These are phyloP conservation scores for Myotis brandtii DNA, from an alignment of 2,113 vertebrate species.

Conservation along the genomic window DNA sequence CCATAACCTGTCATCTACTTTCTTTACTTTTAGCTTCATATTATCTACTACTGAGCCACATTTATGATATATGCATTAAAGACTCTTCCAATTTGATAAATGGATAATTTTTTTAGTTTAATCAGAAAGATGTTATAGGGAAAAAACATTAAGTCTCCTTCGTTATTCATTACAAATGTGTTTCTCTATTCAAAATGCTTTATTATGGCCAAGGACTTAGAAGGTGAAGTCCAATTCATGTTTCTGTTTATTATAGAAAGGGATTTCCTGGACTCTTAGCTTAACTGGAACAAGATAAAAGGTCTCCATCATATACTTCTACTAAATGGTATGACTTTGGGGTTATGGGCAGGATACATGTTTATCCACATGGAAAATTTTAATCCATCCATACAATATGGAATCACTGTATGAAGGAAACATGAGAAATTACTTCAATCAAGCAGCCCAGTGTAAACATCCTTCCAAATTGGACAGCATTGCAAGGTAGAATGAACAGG, in stretches of 20 bases:
- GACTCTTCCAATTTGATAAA: not conserved
- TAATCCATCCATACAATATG: not conserved
- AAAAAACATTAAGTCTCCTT: not conserved
- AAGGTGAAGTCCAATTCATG: not conserved
- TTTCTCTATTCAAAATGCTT: not conserved
- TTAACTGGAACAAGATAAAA: slow-evolving; percentile 9
- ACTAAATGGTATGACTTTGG: not conserved
- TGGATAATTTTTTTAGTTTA: not conserved
- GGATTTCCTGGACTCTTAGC: not conserved
- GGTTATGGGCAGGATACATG: not conserved
- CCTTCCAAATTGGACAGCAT: not conserved
- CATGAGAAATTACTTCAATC: not conserved
- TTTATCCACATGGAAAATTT: not conserved
- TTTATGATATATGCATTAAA: not conserved
- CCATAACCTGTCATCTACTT: not conserved
- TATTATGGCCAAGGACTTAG: not conserved
- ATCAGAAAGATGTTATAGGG: not conserved
- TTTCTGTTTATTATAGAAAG: slow-evolving; percentile 12
- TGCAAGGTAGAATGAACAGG: not conserved
- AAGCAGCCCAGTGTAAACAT: not conserved
- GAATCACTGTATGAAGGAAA: not conserved
- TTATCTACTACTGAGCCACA: not conserved
- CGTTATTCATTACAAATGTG: not conserved
- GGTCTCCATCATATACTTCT: not conserved
- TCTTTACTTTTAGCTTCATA: not conserved